phyloP scores from a whole-genome alignment of 2,113 vertebrate species.

The Theristicus caerulescens region DNA sequence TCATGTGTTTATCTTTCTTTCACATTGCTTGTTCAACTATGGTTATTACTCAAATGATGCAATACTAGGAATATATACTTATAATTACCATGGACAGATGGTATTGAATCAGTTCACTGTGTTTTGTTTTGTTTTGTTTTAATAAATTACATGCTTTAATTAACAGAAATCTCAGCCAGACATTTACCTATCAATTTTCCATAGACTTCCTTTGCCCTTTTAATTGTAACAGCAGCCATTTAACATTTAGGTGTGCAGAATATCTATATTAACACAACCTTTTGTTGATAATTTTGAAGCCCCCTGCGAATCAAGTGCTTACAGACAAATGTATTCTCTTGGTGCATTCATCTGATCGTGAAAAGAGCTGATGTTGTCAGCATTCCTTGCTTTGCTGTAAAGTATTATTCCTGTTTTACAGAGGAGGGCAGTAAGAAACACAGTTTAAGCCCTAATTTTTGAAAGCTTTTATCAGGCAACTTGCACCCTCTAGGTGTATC shows the following conservation, averaged over 20 bases:
- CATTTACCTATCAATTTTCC: neutral
- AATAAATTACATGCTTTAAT: neutral
- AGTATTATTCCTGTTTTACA: neutral
- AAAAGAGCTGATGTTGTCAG: neutral
- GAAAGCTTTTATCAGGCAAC: neutral
- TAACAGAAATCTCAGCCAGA: neutral
- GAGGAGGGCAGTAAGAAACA: neutral
- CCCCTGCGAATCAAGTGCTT: neutral
- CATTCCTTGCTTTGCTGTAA: neutral
- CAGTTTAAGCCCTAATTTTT: neutral
- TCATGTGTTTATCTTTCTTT: neutral
- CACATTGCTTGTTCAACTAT: neutral
- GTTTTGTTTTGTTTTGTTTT: neutral
- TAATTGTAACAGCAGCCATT: neutral
- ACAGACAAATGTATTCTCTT: neutral
- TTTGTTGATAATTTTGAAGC: neutral
- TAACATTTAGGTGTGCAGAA: neutral
- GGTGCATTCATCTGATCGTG: neutral
- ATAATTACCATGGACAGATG: neutral
- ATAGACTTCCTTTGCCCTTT: neutral
- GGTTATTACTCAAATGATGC: neutral
- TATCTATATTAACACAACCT: neutral
- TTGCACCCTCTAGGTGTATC: neutral
- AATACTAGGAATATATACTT: neutral
- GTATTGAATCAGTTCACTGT: conserved; percentile 1